phyloP scores from a whole-genome alignment of 2,113 vertebrate species.

The Steatornis caripensis region DNA sequence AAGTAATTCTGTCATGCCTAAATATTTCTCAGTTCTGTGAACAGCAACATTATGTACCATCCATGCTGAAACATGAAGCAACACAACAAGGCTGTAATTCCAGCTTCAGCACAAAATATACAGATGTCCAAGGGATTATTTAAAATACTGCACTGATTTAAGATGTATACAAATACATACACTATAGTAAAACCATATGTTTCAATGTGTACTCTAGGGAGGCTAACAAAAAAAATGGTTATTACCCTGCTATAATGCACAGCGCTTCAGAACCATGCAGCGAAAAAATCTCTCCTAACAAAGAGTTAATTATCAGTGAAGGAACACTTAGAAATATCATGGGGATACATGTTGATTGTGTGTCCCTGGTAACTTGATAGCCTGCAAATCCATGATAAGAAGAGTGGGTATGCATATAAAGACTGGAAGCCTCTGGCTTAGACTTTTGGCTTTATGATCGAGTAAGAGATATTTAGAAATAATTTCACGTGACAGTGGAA shows the following conservation, averaged over 20 bases:
- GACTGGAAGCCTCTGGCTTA: not conserved
- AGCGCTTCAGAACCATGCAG: not conserved
- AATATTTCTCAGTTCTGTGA: not conserved
- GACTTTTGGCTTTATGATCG: not conserved
- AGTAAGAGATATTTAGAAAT: not conserved
- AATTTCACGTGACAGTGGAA: not conserved
- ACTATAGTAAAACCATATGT: not conserved
- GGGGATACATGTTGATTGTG: not conserved
- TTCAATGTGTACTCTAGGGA: not conserved
- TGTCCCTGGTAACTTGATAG: constrained; percentile 6
- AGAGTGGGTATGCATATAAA: not conserved
- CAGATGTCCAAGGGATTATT: not conserved
- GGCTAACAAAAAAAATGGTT: not conserved
- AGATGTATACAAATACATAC: not conserved
- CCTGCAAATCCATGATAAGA: not conserved
- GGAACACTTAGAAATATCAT: not conserved
- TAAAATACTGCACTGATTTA: not conserved
- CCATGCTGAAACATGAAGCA: not conserved
- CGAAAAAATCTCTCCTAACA: not conserved
- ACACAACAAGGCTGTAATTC: not conserved
- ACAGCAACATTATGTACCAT: not conserved
- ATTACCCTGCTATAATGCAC: not conserved
- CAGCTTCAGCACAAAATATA: not conserved
- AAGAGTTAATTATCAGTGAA: not conserved
- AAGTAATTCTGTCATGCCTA: not conserved